phyloP scores from a whole-genome alignment of 2,113 vertebrate species.

The Brachypteracias leptosomus region DNA sequence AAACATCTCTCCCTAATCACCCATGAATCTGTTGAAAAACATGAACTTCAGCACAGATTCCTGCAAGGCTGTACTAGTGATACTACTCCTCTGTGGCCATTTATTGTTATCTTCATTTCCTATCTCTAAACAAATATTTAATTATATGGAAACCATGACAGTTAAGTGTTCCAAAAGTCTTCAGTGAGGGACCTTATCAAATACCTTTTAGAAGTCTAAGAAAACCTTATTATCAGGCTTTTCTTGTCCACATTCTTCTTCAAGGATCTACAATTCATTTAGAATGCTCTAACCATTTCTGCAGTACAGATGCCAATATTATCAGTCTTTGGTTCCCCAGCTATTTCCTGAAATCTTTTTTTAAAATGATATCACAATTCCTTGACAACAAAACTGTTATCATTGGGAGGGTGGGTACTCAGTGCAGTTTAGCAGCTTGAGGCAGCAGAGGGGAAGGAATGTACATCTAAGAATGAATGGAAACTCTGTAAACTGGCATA shows the following conservation, averaged over 20 bases:
- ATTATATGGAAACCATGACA: background rate
- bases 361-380: background rate
- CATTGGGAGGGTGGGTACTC: background rate
- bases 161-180: background rate
- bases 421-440: background rate
- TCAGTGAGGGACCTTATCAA: background rate
- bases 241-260: background rate
- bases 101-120: background rate
- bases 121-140: background rate
- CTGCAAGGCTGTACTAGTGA: background rate
- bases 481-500: background rate
- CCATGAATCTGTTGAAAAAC: background rate
- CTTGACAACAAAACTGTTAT: background rate
- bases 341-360: background rate
- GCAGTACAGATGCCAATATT: background rate
- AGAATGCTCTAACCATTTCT: background rate
- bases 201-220: background rate
- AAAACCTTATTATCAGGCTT: background rate
- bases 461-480: background rate
- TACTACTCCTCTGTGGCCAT: background rate
- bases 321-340: background rate
- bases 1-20: background rate
- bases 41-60: background rate
- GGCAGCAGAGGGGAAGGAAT: background rate
- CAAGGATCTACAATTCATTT: background rate